These are phyloP conservation scores for Semnornis frantzii DNA, from an alignment of 2,113 vertebrate species.

Conservation along the genomic window DNA sequence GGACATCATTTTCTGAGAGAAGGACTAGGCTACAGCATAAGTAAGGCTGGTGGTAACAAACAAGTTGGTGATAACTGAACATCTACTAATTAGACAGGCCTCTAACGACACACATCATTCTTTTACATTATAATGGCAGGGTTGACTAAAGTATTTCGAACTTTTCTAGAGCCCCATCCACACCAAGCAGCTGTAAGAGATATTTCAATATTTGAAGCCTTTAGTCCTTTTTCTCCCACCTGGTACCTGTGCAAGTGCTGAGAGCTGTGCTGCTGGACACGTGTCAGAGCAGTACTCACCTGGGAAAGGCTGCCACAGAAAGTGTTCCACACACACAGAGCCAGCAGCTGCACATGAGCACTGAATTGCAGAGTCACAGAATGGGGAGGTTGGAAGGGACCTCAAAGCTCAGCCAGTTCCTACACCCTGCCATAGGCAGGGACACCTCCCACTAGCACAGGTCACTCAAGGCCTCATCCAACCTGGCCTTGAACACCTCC, in stretches of 20 bases:
- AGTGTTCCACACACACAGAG: neutral
- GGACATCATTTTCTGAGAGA: neutral
- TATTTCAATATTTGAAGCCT: neutral
- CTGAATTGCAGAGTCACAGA: neutral
- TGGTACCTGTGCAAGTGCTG: neutral
- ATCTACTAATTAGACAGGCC: fast-evolving
- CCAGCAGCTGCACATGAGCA: neutral
- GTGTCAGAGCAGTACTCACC: neutral
- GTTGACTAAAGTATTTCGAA: neutral
- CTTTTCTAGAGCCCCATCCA: neutral
- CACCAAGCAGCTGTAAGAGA: neutral
- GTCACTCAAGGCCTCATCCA: too few species aligned
- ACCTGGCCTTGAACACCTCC: too few species aligned
- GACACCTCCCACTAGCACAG: too few species aligned
- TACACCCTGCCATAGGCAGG: too few species aligned
- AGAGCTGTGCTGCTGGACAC: neutral
- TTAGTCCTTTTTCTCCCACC: neutral
- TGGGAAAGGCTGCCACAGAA: neutral
- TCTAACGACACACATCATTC: neutral
- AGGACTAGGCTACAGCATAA: neutral
- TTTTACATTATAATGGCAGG: neutral
- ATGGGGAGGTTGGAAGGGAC: too few species aligned
- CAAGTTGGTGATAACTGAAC: neutral
- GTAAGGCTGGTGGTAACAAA: neutral
- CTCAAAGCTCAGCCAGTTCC: too few species aligned